Base-by-base conservation (phyloP, 1,140 invertebrate species). In the Chironomus striatipennis region DNA sequence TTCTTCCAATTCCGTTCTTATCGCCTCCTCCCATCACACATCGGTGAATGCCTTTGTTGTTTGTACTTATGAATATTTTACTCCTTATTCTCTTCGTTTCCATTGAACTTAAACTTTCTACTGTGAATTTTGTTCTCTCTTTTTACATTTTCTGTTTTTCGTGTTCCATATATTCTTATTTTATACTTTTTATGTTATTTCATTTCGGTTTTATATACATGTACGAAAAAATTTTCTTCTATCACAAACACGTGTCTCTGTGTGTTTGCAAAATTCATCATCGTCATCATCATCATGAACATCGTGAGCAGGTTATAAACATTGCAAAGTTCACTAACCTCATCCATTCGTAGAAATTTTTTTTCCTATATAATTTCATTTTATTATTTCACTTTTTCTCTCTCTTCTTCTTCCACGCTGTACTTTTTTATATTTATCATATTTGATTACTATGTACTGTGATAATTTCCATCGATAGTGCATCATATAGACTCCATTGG, bases 261-360 rank as follows among this genome's bases (percentile, higher is more conserved):
- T 57, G n/a, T 57, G 12, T 57, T 57, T 57, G 47, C 47, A 57
- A 57, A 57, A 57, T 34, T 15, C 9, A 57, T 57, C 24, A 34
- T 34, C 24, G 24, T 34, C 24, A 57, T 47, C 43, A 57, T 15
- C 47, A 57, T 57, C 47, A 57, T 57, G 47, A 57, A 57, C 47
- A 57, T 57, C 47, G 47, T 57, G 47, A 57, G 47, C 47, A 57
- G 47, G 47, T 57, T 57, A 57, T 57, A 57, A 57, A 57, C 47
- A 57, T 57, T n/a, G 47, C n/a, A 57, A 57, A 57, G 47, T 57
- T 57, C 47, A 15, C 47, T 57, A n/a, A 57, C 47, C 47, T 57
- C 47, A 12, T 15, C 47, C 47, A 57, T 12, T 57, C 12, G 47
- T 57, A 57, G 47, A 57, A 57, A 1, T 34, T 34, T 34, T 34